A percentile compares a stretch with the other conserved stretches of the same genome.
Evolutionary conservation across 2,113 vertebrate species (phyloP).

Genomic region (Mormyrus lacerda): DNA sequence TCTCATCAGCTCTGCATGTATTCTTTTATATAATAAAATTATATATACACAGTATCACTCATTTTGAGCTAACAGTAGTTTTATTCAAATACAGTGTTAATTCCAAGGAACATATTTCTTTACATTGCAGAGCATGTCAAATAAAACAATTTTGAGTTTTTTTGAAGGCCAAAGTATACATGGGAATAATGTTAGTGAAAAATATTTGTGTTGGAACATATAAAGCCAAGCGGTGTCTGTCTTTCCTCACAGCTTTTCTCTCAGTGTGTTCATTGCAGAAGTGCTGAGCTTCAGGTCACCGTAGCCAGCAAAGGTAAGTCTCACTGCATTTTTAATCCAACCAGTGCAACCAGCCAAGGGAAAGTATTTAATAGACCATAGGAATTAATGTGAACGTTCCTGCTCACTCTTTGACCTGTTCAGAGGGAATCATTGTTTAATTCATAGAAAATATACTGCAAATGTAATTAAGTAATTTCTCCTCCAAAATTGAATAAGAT

Average conservation of each 20-base stretch:
- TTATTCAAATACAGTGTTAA: neutral
- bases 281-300: slow-evolving; percentile 29
- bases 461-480: neutral
- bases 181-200: neutral
- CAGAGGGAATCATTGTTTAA: neutral
- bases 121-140: neutral
- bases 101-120: neutral
- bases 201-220: neutral
- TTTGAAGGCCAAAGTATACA: neutral
- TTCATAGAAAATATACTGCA: neutral
- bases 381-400: neutral
- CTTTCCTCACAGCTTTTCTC: slow-evolving; percentile 31
- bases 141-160: neutral
- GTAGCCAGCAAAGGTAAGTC: slow-evolving; percentile 25
- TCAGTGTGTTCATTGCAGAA: slow-evolving; percentile 30
- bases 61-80: neutral
- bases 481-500: neutral
- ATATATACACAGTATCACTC: neutral
- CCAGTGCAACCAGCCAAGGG: neutral
- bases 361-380: neutral
- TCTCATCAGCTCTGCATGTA: neutral
- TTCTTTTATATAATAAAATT: neutral
- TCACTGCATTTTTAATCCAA: neutral
- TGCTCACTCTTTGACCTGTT: neutral
- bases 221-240: slow-evolving; percentile 3